Evolutionary conservation across 2,888 invertebrate species (phyloP).

Genomic region (Ennomos fuscantarius): DNA sequence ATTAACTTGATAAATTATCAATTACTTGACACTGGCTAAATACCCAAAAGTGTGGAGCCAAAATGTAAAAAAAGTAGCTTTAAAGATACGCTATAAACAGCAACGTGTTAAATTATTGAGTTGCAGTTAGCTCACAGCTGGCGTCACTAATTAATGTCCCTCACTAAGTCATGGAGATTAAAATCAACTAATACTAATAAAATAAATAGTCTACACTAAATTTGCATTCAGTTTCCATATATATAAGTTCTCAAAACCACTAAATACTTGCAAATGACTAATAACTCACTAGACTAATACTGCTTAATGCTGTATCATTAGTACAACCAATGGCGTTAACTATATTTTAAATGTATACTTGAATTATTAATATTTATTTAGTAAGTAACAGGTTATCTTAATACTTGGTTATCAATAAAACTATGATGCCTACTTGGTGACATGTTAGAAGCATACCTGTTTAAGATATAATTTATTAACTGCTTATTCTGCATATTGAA

Average conservation of each 20-base stretch:
- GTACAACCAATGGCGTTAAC: slow-evolving; percentile 7
- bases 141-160: slow-evolving; percentile 4
- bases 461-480: background rate
- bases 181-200: slow-evolving; percentile 21
- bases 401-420: slow-evolving; percentile 8
- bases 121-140: slow-evolving; percentile 1
- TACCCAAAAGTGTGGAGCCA: too few relatives aligned
- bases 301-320: slow-evolving; percentile 15
- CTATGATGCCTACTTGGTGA: slow-evolving; percentile 4
- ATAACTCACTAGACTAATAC: slow-evolving; percentile 15
- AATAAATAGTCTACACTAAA: slow-evolving; percentile 16
- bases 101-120: background rate
- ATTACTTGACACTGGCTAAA: too few relatives aligned
- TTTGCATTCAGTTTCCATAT: slow-evolving; percentile 23
- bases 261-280: slow-evolving; percentile 18
- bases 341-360: slow-evolving; percentile 9
- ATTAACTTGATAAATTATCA: too few relatives aligned
- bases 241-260: slow-evolving; percentile 21
- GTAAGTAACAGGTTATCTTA: too few relatives aligned
- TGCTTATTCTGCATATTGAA: slow-evolving; percentile 15
- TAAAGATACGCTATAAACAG: background rate
- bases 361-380: slow-evolving; percentile 17
- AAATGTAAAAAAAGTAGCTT: too few relatives aligned
- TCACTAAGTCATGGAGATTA: slow-evolving; percentile 20
- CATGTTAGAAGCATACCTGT: slow-evolving; percentile 5